A percentile compares a stretch with the other conserved stretches of the same genome.
Conservation (phyloP, 1,140 invertebrate genomes). For the Luehdorfia chinensis region DNA sequence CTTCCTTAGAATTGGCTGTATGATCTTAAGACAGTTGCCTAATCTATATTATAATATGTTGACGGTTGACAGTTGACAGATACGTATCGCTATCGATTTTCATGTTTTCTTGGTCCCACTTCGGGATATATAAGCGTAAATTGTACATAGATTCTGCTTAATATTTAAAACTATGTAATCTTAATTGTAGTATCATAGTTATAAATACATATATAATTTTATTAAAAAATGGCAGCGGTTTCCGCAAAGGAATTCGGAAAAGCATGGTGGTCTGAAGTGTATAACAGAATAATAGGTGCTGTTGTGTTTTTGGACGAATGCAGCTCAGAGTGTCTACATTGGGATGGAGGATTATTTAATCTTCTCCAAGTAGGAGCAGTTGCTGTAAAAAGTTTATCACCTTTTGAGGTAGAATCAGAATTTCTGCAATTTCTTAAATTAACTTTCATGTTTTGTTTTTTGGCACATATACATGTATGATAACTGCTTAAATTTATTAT, state of each 20-base stretch:
- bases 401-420: slow-evolving; percentile 77
- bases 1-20: too few relatives aligned
- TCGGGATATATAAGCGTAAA: too few relatives aligned
- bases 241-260: slow-evolving; percentile 59
- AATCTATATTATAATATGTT: too few relatives aligned
- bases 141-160: too few relatives aligned
- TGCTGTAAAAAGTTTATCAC: slow-evolving; percentile 79
- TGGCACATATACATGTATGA: not conserved
- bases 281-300: slow-evolving; percentile 78
- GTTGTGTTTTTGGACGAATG: slow-evolving; percentile 79
- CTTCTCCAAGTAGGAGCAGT: slow-evolving; percentile 76
- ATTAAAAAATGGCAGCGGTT: slow-evolving; percentile 32
- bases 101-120: too few relatives aligned
- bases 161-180: too few relatives aligned
- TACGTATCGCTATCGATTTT: too few relatives aligned
- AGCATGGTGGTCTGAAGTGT: slow-evolving; percentile 77
- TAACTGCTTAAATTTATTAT: not conserved
- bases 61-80: too few relatives aligned
- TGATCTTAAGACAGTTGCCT: too few relatives aligned
- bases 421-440: not conserved
- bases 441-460: not conserved
- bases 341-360: slow-evolving; percentile 79
- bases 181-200: too few relatives aligned
- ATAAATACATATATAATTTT: too few relatives aligned
- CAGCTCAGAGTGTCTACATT: slow-evolving; percentile 80